phyloP scores from a whole-genome alignment of 2,888 invertebrate genomes.

The Tortricodes alternella region DNA sequence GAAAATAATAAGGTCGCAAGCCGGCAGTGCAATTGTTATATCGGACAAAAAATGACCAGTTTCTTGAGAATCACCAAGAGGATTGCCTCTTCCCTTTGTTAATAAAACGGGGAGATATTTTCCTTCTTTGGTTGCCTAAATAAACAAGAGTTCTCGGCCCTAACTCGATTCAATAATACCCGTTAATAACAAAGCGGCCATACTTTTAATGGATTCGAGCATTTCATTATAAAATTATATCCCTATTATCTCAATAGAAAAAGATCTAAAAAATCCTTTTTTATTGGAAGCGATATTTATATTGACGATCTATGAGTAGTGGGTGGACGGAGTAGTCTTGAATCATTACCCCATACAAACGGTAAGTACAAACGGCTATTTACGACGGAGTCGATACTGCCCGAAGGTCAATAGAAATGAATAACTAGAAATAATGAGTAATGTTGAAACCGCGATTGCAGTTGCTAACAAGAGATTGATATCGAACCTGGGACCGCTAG shows the following conservation, averaged over 20 bases:
- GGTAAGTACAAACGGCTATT: constrained; percentile 36
- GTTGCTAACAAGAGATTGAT: not conserved
- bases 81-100: not conserved
- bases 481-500: no score
- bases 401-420: constrained; percentile 39
- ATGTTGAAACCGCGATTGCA: not conserved
- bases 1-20: constrained; percentile 9
- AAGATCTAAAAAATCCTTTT: no score
- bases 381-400: constrained; percentile 43
- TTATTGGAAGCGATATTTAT: not conserved
- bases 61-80: constrained; percentile 4
- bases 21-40: constrained; percentile 9
- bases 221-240: not conserved
- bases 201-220: not conserved
- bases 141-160: not conserved
- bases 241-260: not conserved
- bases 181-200: constrained; percentile 5
- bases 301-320: no score
- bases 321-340: no score
- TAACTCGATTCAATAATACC: not conserved
- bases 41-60: constrained; percentile 2
- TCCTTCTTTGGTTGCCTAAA: not conserved
- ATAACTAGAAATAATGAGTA: not conserved
- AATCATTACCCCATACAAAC: constrained; percentile 3
- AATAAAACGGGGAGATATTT: not conserved